A percentile compares a stretch with the other conserved stretches of the same genome.
Conservation (phyloP, 2,888 invertebrate species). For the Apoda limacodes region DNA sequence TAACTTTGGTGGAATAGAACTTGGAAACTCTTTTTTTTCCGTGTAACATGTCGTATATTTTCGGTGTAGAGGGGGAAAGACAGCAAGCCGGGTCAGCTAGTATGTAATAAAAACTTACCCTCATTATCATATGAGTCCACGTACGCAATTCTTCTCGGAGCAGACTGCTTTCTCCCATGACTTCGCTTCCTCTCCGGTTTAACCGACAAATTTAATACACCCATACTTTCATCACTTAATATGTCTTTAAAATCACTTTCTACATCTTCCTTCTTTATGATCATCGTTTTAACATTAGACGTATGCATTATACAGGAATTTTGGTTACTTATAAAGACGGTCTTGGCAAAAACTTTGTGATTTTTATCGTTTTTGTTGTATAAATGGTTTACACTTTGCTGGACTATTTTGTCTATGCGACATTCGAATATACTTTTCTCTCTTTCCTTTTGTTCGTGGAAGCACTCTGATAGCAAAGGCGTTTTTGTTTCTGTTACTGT, state of each 20-base stretch:
- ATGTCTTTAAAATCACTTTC: slow-evolving; percentile 26
- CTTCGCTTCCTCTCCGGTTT: slow-evolving; percentile 44
- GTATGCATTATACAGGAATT: too few species aligned
- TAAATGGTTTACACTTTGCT: slow-evolving; percentile 55
- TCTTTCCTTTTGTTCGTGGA: slow-evolving; percentile 20
- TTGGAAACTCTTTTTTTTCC: too few species aligned
- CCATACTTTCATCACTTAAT: slow-evolving; percentile 30
- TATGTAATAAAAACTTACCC: slow-evolving; percentile 16
- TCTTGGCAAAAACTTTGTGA: slow-evolving; percentile 49
- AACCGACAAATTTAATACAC: slow-evolving; percentile 50
- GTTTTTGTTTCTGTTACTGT: slow-evolving; percentile 26
- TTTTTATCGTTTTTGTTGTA: slow-evolving; percentile 35
- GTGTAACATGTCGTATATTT: too few species aligned
- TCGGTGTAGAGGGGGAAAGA: neutral
- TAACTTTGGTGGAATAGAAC: too few species aligned
- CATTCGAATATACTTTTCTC: slow-evolving; percentile 45
- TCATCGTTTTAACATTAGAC: too few species aligned
- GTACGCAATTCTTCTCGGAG: slow-evolving; percentile 48
- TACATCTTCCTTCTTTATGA: slow-evolving; percentile 34
- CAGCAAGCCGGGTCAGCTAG: neutral
- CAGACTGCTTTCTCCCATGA: slow-evolving; percentile 55
- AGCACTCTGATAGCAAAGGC: slow-evolving; percentile 27
- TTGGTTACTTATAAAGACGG: too few species aligned
- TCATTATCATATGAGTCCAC: slow-evolving; percentile 38
- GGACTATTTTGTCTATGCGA: slow-evolving; percentile 50